Evolutionary conservation across 2,888 invertebrate genomes (phyloP), one percentile per base, ranked within the genome.

Genomic region (Eupithecia centaureata): DNA sequence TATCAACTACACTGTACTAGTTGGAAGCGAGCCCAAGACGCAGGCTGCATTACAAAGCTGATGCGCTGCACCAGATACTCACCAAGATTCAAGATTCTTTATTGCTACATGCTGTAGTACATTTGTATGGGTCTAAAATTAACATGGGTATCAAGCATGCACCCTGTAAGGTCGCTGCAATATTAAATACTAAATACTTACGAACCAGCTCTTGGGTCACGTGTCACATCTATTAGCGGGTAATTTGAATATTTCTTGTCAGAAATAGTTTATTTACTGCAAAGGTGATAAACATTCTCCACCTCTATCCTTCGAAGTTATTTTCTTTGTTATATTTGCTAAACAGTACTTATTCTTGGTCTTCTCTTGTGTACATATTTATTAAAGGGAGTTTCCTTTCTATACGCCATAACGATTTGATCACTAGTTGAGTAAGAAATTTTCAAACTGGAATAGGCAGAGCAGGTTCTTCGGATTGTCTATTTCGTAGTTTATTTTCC

Each of bases 401-500:
- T 61, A 61, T 51, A 13, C 47, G 5, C 3, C 5, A 54, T 7
- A n/a, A 18, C 12, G 2, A 35, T 60, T n/a, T 18, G 13, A 56
- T 54, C 30, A 12, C 2, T 18, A 15, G 35, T 54, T 25, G 5
- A 59, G 62, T 54, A 38, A 61, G 56, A 35, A 22, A 56, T 63
- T 62, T 38, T 59, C 27, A 65, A 65, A 68, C 65, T 54, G 47
- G 56, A 51, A 13, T 62, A 32, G 12, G n/a, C 22, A 27, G 59
- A 62, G 59, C 65, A 51, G 60, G 69, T 69, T 69, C 30, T 65
- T n/a, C 27, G 61, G 62, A 65, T 69, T 65, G 61, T 62, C 52
- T 65, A 38, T 69, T 65, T 68, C 61, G 58, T 65, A 52, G 68
- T 63, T 51, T 60, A 60, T 57, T 62, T 22, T 57, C 27, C 60